Evolutionary conservation across 1,140 invertebrate genomes (phyloP), one percentile per base, ranked within the genome.

Genomic region (Drosophila micromelanica): DNA sequence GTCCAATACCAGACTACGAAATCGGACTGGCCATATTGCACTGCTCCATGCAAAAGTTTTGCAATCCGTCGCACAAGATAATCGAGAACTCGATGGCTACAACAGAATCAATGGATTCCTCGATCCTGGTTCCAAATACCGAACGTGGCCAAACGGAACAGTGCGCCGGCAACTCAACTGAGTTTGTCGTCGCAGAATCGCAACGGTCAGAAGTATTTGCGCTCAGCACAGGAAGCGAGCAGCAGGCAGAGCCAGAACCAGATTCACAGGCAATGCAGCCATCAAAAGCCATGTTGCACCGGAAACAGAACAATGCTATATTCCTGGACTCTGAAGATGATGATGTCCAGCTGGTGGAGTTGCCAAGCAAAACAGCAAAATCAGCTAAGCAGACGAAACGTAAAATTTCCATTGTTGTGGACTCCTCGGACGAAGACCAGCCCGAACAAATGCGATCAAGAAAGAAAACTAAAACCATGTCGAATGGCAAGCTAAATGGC

Each of bases 1-100:
- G 95, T 57, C 78, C 94, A 40, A 93, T 96, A 64, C 93, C 94
- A 51, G 95, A 96, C 91, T 93, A 94, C 7, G 95, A 96, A 82
- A 94, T 96, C 64, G 95, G 94, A 8, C 92, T 95, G 43, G 94
- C 95, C 15, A 93, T 95, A 64, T 80, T 96, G 11, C 94, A 94
- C 71, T 94, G 94, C 84, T 95, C 94, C 1, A 93, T 92, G 32
- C 92, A 93, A 45, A 94, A 94, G 74, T 94, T 95, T 74, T 96
- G 95, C 78, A 96, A 96, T 92, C 94, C 95, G 8, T 73, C 84
- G 15, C 94, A 93, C 63, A 93, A 92, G 69, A 92, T 93, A 32
- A 62, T 91, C 9, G 90, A 59, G 5, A 72, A 89, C 11, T 77
- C 80, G 0, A n/a, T 89, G 45, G 46, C 84, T 2, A 45, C 68